Conservation (phyloP, 2,888 invertebrate species). For the Archaeoteleia sp. region DNA sequence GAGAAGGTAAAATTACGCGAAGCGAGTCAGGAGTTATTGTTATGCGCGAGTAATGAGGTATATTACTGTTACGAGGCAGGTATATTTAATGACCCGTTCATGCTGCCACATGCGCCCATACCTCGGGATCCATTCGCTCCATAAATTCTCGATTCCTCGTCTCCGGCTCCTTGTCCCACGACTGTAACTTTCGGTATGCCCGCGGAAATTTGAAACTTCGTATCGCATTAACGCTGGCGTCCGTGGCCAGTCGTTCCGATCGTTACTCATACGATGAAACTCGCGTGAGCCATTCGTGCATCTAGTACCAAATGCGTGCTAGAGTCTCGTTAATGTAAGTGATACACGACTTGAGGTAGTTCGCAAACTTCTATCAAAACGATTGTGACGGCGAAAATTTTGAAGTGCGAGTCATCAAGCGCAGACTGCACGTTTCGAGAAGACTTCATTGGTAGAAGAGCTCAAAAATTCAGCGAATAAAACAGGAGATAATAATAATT, state of each 20-base stretch:
- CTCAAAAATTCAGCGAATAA: too few species aligned
- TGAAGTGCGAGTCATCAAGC: too few species aligned
- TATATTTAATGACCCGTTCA: constrained; percentile 64
- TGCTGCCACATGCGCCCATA: constrained; percentile 32
- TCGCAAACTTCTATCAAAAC: neutral
- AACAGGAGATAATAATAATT: too few species aligned
- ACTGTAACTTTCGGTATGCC: constrained; percentile 53
- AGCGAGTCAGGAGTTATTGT: constrained; percentile 63
- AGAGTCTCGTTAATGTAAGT: constrained; percentile 28
- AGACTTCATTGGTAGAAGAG: too few species aligned
- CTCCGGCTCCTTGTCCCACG: constrained; percentile 20
- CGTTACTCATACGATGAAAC: constrained; percentile 54
- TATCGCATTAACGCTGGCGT: constrained; percentile 60
- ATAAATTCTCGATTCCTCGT: constrained; percentile 67
- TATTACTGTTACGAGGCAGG: constrained; percentile 64
- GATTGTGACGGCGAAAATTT: too few species aligned
- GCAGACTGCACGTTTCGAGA: too few species aligned
- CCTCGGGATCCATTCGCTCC: constrained; percentile 58
- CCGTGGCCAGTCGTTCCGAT: constrained; percentile 53
- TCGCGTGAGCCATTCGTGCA: constrained; percentile 15
- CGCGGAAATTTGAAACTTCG: constrained; percentile 60
- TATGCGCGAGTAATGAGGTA: constrained; percentile 67
- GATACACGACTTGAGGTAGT: neutral
- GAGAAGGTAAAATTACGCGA: constrained; percentile 60
- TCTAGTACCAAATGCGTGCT: constrained; percentile 34